Conservation (phyloP, 2,888 invertebrate genomes). For the Lissocephala sabroskyi region DNA sequence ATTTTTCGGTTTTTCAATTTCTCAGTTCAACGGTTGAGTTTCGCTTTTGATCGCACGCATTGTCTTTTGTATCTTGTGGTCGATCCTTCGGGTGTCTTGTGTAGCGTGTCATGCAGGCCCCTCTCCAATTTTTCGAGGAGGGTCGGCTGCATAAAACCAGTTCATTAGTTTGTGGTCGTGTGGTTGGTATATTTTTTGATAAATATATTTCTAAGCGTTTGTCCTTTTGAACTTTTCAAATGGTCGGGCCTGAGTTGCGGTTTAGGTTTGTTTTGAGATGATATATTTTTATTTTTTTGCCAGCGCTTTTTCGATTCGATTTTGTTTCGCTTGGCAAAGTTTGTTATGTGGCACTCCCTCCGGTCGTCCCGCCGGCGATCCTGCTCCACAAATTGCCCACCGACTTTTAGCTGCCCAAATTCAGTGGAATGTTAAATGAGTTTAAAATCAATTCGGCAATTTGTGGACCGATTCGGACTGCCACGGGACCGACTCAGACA, state of each 20-base stretch:
- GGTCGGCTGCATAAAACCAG: too few relatives aligned
- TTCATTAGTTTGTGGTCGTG: too few relatives aligned
- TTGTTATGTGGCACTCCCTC: constrained; percentile 34
- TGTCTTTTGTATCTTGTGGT: constrained; percentile 52
- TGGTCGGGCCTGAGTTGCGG: constrained; percentile 52
- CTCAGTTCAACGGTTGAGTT: too few relatives aligned
- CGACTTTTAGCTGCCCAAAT: constrained; percentile 40
- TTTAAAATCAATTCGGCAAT: too few relatives aligned
- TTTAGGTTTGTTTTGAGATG: constrained; percentile 1
- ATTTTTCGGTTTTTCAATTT: constrained; percentile 6
- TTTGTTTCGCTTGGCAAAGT: constrained; percentile 13
- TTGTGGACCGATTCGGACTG: too few relatives aligned
- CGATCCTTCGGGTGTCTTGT: constrained; percentile 37
- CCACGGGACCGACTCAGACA: too few relatives aligned
- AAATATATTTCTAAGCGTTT: too few relatives aligned
- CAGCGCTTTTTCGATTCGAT: constrained; percentile 10
- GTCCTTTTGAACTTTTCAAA: constrained; percentile 50
- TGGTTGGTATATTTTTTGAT: too few relatives aligned
- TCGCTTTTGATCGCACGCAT: constrained; percentile 9
- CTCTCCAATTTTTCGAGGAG: too few relatives aligned
- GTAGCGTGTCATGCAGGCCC: constrained; percentile 49
- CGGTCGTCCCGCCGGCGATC: neutral
- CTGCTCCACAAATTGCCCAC: constrained; percentile 12
- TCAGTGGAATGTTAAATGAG: neutral
- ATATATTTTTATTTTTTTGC: constrained; percentile 11